Percentiles rank a stretch among this genome's conserved stretches.
phyloP scores from a whole-genome alignment of 2,113 vertebrate species.

The Coracopsis vasa region DNA sequence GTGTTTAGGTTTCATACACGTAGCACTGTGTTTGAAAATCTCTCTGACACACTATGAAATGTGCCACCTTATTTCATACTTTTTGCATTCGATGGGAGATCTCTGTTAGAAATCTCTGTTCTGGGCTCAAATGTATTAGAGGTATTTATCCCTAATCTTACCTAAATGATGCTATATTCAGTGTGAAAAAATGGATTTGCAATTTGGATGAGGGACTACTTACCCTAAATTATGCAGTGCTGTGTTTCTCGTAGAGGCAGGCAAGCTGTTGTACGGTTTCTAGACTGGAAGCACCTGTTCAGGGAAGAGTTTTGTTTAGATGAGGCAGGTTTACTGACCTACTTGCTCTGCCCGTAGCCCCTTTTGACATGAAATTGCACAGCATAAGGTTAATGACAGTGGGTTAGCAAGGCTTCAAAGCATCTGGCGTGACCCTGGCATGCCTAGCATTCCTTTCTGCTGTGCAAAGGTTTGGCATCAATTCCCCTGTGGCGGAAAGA shows the following conservation, averaged over 20 bases:
- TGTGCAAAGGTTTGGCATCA: conserved; percentile 79
- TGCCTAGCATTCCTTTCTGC: conserved; percentile 84
- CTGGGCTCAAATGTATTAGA: background rate
- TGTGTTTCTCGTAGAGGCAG: background rate
- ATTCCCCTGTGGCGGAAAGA: conserved; percentile 31
- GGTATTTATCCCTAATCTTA: background rate
- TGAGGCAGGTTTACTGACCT: conserved; percentile 20
- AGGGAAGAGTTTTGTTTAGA: conserved; percentile 4
- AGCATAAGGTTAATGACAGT: conserved; percentile 77
- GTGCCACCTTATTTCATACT: background rate
- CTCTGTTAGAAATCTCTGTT: background rate
- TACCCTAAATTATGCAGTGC: background rate
- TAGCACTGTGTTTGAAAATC: background rate
- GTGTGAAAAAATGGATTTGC: background rate
- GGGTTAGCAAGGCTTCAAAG: conserved; percentile 77
- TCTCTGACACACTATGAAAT: background rate
- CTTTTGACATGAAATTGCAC: conserved; percentile 70
- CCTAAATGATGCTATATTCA: background rate
- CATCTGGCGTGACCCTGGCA: conserved; percentile 66
- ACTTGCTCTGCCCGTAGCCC: background rate
- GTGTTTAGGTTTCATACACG: background rate
- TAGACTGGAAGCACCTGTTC: conserved; percentile 35
- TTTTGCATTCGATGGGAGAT: background rate
- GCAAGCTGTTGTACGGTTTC: conserved; percentile 8
- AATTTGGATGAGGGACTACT: background rate